phyloP scores from a whole-genome alignment of 2,888 invertebrate species.

The Spilosoma lubricipeda region DNA sequence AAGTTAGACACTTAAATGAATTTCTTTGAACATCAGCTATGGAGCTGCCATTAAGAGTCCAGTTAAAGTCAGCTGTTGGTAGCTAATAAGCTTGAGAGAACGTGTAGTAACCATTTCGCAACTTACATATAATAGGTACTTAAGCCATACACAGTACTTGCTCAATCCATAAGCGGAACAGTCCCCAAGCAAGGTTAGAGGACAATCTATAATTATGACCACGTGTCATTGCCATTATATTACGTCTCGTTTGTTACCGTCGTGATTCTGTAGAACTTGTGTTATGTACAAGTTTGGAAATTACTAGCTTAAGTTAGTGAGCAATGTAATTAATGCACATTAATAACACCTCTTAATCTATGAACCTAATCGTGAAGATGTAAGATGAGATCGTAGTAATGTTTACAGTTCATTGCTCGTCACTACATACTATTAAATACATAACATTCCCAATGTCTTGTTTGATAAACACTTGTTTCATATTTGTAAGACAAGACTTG shows the following conservation, averaged over 20 bases:
- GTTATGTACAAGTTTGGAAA: background rate
- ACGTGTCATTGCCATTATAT: conserved; percentile 39
- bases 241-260: conserved; percentile 14
- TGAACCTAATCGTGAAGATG: background rate
- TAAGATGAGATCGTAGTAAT: background rate
- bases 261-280: conserved; percentile 3
- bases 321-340: background rate
- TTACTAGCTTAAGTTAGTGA: background rate
- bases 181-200: conserved; percentile 50
- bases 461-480: background rate
- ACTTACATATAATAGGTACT: conserved; percentile 6
- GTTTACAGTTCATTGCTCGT: conserved; percentile 2
- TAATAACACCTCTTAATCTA: background rate
- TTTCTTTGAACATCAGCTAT: background rate
- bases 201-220: conserved; percentile 32
- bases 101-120: background rate
- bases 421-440: background rate
- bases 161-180: conserved; percentile 35
- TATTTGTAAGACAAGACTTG: background rate
- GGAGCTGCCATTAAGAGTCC: background rate
- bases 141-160: conserved; percentile 24
- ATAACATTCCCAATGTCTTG: background rate
- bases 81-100: background rate
- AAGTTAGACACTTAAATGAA: background rate
- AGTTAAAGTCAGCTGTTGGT: background rate